A percentile compares a stretch with the other conserved stretches of the same genome.
phyloP scores from a whole-genome alignment of 2,888 invertebrate genomes.

The Hydraecia micacea region DNA sequence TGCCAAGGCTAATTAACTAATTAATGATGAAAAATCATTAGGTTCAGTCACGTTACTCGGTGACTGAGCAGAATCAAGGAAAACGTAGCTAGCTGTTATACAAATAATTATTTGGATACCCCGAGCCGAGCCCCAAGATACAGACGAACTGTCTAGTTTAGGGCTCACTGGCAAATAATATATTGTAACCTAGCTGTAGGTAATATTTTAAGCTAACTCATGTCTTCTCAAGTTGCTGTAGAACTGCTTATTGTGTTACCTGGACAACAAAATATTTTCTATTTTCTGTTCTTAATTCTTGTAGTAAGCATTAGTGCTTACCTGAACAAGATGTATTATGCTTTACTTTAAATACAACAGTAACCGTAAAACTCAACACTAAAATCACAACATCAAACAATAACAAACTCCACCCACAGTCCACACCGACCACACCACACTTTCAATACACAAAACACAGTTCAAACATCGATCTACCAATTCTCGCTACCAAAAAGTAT shows the following conservation, averaged over 20 bases:
- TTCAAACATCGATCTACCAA: background rate
- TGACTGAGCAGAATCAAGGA: constrained; percentile 1
- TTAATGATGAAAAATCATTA: background rate
- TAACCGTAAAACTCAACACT: background rate
- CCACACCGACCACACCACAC: background rate
- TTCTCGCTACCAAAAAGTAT: background rate
- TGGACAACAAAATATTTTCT: too few relatives aligned
- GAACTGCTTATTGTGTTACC: background rate
- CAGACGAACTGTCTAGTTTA: background rate
- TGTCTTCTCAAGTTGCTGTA: background rate
- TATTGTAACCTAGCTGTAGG: background rate
- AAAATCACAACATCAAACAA: constrained; percentile 9
- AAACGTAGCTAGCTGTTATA: background rate
- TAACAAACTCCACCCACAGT: background rate
- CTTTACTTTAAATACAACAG: background rate
- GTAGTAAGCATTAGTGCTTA: background rate
- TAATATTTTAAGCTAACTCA: background rate
- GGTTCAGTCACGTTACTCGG: background rate
- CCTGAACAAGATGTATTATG: background rate
- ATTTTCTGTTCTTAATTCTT: background rate
- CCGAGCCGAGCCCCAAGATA: background rate
- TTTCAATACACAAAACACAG: background rate
- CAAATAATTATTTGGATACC: background rate
- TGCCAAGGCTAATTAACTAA: constrained; percentile 6
- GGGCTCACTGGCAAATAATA: background rate